Percentiles rank a stretch among this genome's conserved stretches.
These are phyloP conservation scores for Pipistrellus pipistrellus DNA, from an alignment of 2,797 vertebrate genomes.

Conservation along the genomic window DNA sequence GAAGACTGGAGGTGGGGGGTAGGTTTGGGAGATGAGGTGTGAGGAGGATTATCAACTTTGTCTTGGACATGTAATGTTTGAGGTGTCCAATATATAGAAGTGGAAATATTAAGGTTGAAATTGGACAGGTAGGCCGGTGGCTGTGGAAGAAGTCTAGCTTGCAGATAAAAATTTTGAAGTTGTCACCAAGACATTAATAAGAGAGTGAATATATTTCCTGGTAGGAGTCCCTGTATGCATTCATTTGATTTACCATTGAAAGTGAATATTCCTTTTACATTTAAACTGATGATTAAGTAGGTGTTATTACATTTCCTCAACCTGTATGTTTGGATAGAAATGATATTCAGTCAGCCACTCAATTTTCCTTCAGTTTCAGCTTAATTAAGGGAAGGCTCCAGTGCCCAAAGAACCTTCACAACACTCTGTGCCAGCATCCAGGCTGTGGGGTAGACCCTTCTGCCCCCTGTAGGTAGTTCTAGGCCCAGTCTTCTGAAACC, in stretches of 20 bases:
- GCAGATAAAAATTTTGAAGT: not conserved
- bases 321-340: not conserved
- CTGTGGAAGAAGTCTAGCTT: not conserved
- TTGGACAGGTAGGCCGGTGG: not conserved
- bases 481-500: not conserved
- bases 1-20: not conserved
- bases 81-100: not conserved
- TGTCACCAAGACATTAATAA: not conserved
- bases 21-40: not conserved
- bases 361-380: not conserved
- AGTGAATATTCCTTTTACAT: not conserved
- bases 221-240: too few species aligned
- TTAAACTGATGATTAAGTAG: not conserved
- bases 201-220: not conserved
- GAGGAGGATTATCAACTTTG: not conserved
- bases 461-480: fast-evolving
- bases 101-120: not conserved
- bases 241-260: not conserved
- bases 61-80: not conserved
- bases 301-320: not conserved
- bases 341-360: not conserved
- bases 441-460: not conserved
- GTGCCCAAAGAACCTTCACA: not conserved
- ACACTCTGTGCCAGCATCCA: too few species aligned
- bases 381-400: not conserved